phyloP scores from a whole-genome alignment of 2,888 invertebrate genomes.

The Meghimatium bilineatum region DNA sequence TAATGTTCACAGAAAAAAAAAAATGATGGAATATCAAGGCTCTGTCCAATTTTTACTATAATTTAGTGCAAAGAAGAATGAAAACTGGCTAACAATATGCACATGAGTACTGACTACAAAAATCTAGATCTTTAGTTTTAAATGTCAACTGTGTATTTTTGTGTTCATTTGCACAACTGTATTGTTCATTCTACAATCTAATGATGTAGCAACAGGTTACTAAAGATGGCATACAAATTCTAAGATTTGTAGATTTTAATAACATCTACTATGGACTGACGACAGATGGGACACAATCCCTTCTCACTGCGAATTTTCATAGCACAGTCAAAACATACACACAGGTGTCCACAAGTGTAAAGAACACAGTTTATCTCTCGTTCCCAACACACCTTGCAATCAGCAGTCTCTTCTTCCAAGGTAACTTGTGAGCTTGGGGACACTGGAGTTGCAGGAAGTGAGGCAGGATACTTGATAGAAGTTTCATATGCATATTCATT shows the following conservation, averaged over 20 bases:
- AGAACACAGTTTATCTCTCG: conserved; percentile 94
- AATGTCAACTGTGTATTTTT: too few species aligned
- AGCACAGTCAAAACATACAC: conserved; percentile 98
- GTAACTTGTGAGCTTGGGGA: conserved; percentile 53
- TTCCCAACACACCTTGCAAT: conserved; percentile 97
- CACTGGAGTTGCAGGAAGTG: conserved; percentile 60
- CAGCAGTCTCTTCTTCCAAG: conserved; percentile 72
- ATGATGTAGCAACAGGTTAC: not conserved
- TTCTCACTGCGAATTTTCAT: conserved; percentile 83
- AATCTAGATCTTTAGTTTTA: too few species aligned
- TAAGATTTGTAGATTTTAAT: conserved; percentile 95
- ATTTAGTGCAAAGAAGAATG: too few species aligned
- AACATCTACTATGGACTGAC: conserved; percentile 94
- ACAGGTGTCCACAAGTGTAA: conserved; percentile 99
- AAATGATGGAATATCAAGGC: not conserved
- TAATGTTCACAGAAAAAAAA: not conserved
- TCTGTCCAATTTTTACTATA: not conserved
- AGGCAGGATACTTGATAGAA: conserved; percentile 53
- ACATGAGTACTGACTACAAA: too few species aligned
- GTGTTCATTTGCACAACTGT: too few species aligned
- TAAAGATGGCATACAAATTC: conserved; percentile 62
- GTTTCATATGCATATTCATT: not conserved
- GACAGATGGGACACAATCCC: conserved; percentile 91
- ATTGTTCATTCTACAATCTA: too few species aligned
- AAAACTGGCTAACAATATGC: too few species aligned